A percentile compares a stretch with the other conserved stretches of the same genome.
phyloP scores from a whole-genome alignment of 1,140 invertebrate genomes.

The Drosophila varians region DNA sequence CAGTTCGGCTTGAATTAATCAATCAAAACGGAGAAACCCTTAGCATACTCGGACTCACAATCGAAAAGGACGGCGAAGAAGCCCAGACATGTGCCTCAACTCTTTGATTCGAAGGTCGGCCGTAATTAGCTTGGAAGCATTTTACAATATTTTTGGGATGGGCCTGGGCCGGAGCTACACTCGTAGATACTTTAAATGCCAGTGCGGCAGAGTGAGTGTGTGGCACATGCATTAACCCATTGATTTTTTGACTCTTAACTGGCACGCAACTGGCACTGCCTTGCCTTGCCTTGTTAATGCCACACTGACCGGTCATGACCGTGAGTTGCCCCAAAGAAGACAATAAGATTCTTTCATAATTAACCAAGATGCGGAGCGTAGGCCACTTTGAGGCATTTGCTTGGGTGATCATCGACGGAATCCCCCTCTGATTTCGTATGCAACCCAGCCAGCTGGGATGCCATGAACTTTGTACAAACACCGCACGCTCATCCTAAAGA shows the following conservation, averaged over 20 bases:
- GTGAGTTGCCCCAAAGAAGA: neutral
- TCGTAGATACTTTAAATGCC: constrained; percentile 68
- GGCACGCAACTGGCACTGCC: constrained; percentile 68
- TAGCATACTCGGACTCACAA: constrained; percentile 36
- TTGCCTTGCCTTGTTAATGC: neutral
- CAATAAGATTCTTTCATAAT: constrained; percentile 38
- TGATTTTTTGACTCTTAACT: constrained; percentile 44
- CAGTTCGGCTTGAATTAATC: constrained; percentile 70
- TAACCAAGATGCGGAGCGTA: constrained; percentile 7
- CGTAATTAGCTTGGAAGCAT: constrained; percentile 70
- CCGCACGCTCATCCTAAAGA: constrained; percentile 54
- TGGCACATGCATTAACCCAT: constrained; percentile 67
- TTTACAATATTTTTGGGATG: constrained; percentile 63
- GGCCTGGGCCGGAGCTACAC: constrained; percentile 7
- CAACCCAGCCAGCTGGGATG: constrained; percentile 31
- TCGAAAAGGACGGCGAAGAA: constrained; percentile 20
- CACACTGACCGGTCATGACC: constrained; percentile 20
- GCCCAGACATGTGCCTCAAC: constrained; percentile 33
- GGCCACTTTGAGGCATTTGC: constrained; percentile 2
- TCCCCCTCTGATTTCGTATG: constrained; percentile 23
- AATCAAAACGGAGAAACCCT: constrained; percentile 57
- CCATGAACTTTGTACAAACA: constrained; percentile 67
- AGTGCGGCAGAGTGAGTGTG: constrained; percentile 39
- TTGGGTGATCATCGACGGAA: constrained; percentile 9
- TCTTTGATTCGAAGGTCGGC: constrained; percentile 67